Evolutionary conservation across 2,888 invertebrate genomes (phyloP), one percentile per base, ranked within the genome.

Genomic region (Gymnosoma rotundatum): DNA sequence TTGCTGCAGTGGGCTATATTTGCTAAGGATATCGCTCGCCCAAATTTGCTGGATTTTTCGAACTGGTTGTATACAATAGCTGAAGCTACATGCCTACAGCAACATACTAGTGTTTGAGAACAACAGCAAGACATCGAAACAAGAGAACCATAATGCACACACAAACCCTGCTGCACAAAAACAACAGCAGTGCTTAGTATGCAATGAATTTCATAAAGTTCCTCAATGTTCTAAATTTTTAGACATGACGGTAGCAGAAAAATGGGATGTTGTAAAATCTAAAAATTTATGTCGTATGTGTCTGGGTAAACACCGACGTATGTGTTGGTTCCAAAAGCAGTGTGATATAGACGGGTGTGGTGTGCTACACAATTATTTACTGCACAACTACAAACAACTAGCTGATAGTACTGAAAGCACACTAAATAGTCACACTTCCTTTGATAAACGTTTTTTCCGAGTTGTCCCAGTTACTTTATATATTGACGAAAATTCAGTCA

Each of bases 1-100:
- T 60, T 73, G 36, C 36, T 81, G 14, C 50, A 75, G 18, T 81
- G 75, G 75, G 75, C 58, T 20, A 42, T 63, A 36, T 21, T 12
- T 48, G 66, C 75, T 20, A 67, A 48, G 8, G 38, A 48, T 32
- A 21, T 67, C 48, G n/a, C 10, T 21, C 60, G 50, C 25, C 69
- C 69, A 16, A 69, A 63, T 69, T 69, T 67, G 36, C 32, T 32
- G 3, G 42, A 60, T 48, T 50, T 78, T 50, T 67, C 67, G 12
- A 32, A 69, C 21, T 78, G 67, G 60, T 10, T 48, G 52, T 78
- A 67, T 38, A 60, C 16, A 14, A 60, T 78, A 67, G 52, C 58
- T 25, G 63, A 56, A 32, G 67, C 60, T 45, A 78, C 60, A 60
- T 58, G 60, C 45, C 38, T n/a, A 18, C 5, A 52, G 69, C 10